phyloP scores from a whole-genome alignment of 1,140 invertebrate species.

The Drosophila sechellia region DNA sequence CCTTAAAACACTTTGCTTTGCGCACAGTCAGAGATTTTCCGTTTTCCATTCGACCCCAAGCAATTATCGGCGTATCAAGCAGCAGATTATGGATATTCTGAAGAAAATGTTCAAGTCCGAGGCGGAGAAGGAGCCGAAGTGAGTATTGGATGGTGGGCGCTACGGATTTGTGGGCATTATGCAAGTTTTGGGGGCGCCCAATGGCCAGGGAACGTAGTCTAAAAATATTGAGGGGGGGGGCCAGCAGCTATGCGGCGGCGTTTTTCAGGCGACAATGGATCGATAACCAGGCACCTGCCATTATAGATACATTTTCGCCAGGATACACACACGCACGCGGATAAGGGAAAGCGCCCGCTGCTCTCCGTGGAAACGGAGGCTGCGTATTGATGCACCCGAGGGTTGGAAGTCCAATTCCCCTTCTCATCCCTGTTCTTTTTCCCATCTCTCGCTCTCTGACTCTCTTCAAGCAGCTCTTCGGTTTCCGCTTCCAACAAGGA shows the following conservation, averaged over 20 bases:
- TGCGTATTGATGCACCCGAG: slow-evolving; percentile 57
- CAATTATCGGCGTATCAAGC: slow-evolving; percentile 20
- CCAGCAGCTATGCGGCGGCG: slow-evolving; percentile 20
- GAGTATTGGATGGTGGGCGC: slow-evolving; percentile 37
- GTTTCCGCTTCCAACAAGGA: slow-evolving; percentile 71
- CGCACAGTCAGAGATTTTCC: slow-evolving; percentile 36
- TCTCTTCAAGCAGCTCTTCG: slow-evolving; percentile 35
- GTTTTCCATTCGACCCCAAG: slow-evolving; percentile 3
- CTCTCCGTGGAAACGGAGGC: slow-evolving; percentile 46
- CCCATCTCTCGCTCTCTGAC: background rate
- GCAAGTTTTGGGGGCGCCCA: slow-evolving; percentile 11
- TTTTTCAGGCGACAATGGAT: slow-evolving; percentile 46
- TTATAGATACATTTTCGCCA: slow-evolving; percentile 78
- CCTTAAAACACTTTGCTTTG: slow-evolving; percentile 54
- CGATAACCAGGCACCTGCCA: slow-evolving; percentile 70
- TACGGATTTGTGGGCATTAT: background rate
- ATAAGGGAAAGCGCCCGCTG: slow-evolving; percentile 7
- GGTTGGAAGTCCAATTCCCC: slow-evolving; percentile 16
- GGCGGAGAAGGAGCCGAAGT: slow-evolving; percentile 70
- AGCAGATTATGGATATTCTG: slow-evolving; percentile 70
- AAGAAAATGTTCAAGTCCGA: slow-evolving; percentile 82
- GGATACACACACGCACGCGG: slow-evolving; percentile 58
- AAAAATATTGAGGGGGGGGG: slow-evolving; percentile 6
- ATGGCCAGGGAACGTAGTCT: background rate
- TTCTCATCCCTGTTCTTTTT: slow-evolving; percentile 18